Percentiles rank a stretch among this genome's conserved stretches.
These are phyloP conservation scores for Esperia sulphurella DNA, from an alignment of 2,888 invertebrate genomes.

Conservation along the genomic window DNA sequence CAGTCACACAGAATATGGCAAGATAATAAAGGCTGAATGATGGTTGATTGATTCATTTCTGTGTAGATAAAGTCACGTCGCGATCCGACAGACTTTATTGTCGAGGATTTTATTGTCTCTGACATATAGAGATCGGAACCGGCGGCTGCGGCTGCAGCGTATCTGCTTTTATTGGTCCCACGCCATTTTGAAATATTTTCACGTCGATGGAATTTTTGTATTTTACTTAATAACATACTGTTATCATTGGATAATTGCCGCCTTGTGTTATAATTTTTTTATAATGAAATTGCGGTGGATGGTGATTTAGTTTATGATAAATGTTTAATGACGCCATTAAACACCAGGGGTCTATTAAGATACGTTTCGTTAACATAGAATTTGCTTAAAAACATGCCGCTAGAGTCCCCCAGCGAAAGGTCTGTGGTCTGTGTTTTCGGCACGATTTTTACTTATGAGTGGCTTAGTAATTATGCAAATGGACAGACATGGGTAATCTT, in stretches of 20 bases:
- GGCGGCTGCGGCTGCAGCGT: slow-evolving; percentile 21
- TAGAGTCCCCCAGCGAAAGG: no score
- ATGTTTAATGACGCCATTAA: not conserved
- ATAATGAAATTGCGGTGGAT: not conserved
- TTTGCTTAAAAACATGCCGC: no score
- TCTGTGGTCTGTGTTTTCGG: no score
- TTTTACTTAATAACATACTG: not conserved
- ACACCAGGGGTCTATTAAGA: no score
- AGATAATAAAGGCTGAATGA: slow-evolving; percentile 21
- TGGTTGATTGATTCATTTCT: slow-evolving; percentile 63
- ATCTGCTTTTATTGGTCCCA: slow-evolving; percentile 30
- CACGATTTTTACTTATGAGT: no score
- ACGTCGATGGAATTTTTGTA: not conserved
- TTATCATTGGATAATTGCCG: not conserved
- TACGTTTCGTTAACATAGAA: no score
- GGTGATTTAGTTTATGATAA: not conserved
- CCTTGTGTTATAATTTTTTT: not conserved
- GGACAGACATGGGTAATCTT: no score
- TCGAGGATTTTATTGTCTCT: slow-evolving; percentile 43
- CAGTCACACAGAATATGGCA: not conserved
- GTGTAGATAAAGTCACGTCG: slow-evolving; percentile 51
- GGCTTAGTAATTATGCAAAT: no score
- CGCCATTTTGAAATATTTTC: slow-evolving; percentile 30
- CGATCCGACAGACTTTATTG: slow-evolving; percentile 4
- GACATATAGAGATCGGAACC: slow-evolving; percentile 35